Percentiles rank a stretch among this genome's conserved stretches.
phyloP scores from a whole-genome alignment of 2,888 invertebrate genomes.

The Pelosia muscerda region DNA sequence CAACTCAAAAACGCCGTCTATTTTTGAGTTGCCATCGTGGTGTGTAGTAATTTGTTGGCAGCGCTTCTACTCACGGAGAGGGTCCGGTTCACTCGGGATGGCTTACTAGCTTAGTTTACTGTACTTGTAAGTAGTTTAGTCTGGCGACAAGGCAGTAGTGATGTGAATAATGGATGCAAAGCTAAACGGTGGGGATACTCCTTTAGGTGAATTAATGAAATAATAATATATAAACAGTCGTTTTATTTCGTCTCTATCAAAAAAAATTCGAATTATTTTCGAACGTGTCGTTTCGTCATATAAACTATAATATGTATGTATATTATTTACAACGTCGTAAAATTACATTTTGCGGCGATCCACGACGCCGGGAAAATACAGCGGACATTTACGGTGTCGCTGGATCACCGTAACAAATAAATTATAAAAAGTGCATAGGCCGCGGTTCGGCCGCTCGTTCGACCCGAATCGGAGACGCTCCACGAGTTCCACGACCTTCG shows the following conservation, averaged over 20 bases:
- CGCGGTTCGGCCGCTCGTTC: constrained; percentile 14
- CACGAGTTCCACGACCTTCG: constrained; percentile 1
- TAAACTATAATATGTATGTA: constrained; percentile 78
- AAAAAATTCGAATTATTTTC: constrained; percentile 83
- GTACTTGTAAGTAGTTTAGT: too few relatives aligned
- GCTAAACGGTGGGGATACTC: too few relatives aligned
- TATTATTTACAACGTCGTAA: constrained; percentile 71
- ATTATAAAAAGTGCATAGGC: constrained; percentile 42
- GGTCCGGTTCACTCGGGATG: too few relatives aligned
- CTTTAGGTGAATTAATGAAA: constrained; percentile 11
- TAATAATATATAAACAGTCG: constrained; percentile 70
- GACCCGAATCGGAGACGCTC: not conserved
- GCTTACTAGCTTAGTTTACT: too few relatives aligned
- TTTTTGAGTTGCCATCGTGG: too few relatives aligned
- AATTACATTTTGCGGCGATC: constrained; percentile 52
- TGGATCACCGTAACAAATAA: constrained; percentile 52
- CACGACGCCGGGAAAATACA: constrained; percentile 50
- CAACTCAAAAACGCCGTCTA: too few relatives aligned
- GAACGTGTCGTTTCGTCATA: constrained; percentile 78
- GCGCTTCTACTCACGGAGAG: too few relatives aligned
- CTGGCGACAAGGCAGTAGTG: too few relatives aligned
- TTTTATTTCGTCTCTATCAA: constrained; percentile 84
- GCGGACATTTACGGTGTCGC: constrained; percentile 46
- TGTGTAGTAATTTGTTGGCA: too few relatives aligned
- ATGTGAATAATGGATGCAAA: too few relatives aligned